A percentile compares a stretch with the other conserved stretches of the same genome.
phyloP scores from a whole-genome alignment of 2,113 vertebrate species.

The Pteropus alecto region DNA sequence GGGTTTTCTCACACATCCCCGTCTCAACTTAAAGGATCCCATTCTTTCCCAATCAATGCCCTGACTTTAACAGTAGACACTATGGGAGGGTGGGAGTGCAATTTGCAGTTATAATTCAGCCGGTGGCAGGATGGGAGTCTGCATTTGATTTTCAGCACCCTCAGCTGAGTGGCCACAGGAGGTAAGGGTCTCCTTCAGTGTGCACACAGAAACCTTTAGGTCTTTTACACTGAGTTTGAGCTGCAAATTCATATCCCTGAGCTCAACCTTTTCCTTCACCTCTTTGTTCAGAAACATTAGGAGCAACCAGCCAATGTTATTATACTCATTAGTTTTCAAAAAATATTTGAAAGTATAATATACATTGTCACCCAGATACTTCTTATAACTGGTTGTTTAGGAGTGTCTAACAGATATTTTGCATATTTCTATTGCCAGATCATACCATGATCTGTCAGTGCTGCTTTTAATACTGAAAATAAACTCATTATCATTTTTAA shows the following conservation, averaged over 20 bases:
- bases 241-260: background rate
- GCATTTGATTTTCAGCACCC: background rate
- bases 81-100: background rate
- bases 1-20: background rate
- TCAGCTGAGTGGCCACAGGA: background rate
- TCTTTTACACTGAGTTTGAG: background rate
- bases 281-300: no score
- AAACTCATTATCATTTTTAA: background rate
- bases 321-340: background rate
- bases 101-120: background rate
- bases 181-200: background rate
- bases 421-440: background rate
- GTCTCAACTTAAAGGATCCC: background rate
- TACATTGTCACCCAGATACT: background rate
- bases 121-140: background rate
- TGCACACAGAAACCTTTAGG: background rate
- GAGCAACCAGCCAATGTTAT: background rate
- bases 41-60: background rate
- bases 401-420: background rate
- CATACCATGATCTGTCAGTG: background rate
- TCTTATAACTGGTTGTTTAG: background rate
- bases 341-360: background rate
- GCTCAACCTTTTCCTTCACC: background rate
- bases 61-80: background rate
- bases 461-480: background rate